Conservation (phyloP, 2,888 invertebrate species). For the Tricholauxania praeusta region DNA sequence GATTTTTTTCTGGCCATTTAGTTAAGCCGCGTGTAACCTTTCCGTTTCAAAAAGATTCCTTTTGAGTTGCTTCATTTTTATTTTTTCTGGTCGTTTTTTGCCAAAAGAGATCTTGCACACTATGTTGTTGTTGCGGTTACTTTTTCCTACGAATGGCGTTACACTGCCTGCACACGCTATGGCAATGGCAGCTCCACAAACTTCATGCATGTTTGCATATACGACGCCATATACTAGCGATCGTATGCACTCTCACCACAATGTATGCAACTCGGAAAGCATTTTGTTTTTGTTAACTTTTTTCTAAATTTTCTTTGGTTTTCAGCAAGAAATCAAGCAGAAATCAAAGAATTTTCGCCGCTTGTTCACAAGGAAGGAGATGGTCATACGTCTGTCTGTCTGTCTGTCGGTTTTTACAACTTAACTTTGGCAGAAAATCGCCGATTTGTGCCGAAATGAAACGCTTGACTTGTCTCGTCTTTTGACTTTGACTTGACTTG, state of each 20-base stretch:
- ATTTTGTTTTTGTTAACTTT: background rate
- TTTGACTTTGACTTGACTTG: background rate
- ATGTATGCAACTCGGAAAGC: conserved; percentile 11
- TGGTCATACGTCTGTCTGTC: conserved; percentile 16
- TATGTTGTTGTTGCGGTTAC: background rate
- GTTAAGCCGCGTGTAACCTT: background rate
- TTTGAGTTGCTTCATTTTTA: background rate
- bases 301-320: background rate
- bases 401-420: conserved; percentile 17
- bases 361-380: background rate
- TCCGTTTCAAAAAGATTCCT: background rate
- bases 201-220: conserved; percentile 17
- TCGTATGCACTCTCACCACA: no score
- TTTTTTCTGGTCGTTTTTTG: background rate
- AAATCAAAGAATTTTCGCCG: conserved; percentile 32
- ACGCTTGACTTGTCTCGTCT: conserved; percentile 6
- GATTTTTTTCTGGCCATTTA: background rate
- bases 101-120: conserved; percentile 18
- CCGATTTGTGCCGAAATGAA: conserved; percentile 2
- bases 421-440: conserved; percentile 15
- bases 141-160: conserved; percentile 57
- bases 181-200: background rate
- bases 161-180: conserved; percentile 58
- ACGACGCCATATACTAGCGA: background rate
- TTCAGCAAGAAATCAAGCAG: conserved; percentile 15